phyloP scores from a whole-genome alignment of 2,797 vertebrate genomes.

The Melanotaenia maccullochi region DNA sequence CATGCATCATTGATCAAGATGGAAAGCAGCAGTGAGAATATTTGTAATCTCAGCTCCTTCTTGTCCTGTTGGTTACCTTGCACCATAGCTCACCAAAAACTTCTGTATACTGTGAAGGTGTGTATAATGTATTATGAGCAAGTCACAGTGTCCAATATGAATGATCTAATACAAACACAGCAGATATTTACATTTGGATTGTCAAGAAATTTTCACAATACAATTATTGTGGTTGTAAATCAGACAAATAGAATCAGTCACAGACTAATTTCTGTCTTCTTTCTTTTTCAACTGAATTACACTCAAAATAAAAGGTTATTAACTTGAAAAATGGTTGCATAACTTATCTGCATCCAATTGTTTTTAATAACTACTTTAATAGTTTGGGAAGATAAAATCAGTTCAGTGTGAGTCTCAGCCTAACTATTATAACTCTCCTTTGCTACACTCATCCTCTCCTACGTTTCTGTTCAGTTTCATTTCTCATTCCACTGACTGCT shows the following conservation, averaged over 20 bases:
- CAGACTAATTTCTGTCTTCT: too few relatives aligned
- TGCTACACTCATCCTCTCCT: too few relatives aligned
- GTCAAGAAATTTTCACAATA: not conserved
- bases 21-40: slow-evolving; percentile 36
- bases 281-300: not conserved
- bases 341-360: not conserved
- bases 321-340: not conserved
- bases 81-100: not conserved
- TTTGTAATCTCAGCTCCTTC: slow-evolving; percentile 1
- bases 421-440: too few relatives aligned
- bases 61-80: not conserved
- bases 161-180: not conserved
- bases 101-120: not conserved
- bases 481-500: too few relatives aligned
- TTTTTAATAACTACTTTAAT: too few relatives aligned
- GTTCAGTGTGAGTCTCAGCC: too few relatives aligned
- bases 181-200: not conserved
- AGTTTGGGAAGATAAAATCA: too few relatives aligned
- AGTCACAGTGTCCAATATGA: not conserved
- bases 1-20: slow-evolving; percentile 37
- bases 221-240: not conserved
- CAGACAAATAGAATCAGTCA: too few relatives aligned
- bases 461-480: too few relatives aligned
- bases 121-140: not conserved
- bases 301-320: not conserved